Evolutionary conservation across 2,113 vertebrate genomes (phyloP), one percentile per base, ranked within the genome.

Genomic region (Tyto alba): DNA sequence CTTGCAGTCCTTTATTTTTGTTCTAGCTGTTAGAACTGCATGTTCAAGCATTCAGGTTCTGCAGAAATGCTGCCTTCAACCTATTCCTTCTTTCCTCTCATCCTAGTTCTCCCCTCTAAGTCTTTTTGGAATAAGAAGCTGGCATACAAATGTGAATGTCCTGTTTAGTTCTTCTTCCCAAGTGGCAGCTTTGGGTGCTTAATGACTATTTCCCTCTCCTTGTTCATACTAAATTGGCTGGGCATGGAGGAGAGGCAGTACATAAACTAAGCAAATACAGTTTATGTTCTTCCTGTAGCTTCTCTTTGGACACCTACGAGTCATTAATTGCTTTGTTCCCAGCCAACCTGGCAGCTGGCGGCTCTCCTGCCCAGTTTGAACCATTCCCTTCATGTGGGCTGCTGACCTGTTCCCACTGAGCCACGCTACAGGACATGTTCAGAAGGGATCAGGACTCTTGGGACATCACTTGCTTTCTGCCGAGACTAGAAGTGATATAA

Each of bases 241-340:
- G 69, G 48, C 64, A 32, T 60, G 40, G 73, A 76, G 77, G 69
- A 89, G 30, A 91, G 34, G 45, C 19, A 75, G 80, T 48, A 40
- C 48, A 55, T 68, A 89, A 87, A 72, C 62, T 81, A 88, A 78
- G 89, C 48, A 96, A 88, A 89, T 76, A 41, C 23, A 91, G 62
- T 66, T 95, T 91, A 64, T 76, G 38, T 85, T 94, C 85, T 85
- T 91, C 74, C 91, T 91, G 69, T 75, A 76, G 62, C 85, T 93
- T 69, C 81, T 93, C 67, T 89, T 82, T 76, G 74, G 89, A 73
- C 78, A 93, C 81, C 85, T 91, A 87, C 2, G 76, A 68, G 64
- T 90, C 79, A 90, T 84, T 77, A 86, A 90, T 86, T 88, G 76
- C 38, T 89, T 90, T 92, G 67, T 84, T 90, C 41, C 68, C 68